Percentiles rank a stretch among this genome's conserved stretches.
Conservation (phyloP, 2,888 invertebrate species). For the Drosophila conformis region DNA sequence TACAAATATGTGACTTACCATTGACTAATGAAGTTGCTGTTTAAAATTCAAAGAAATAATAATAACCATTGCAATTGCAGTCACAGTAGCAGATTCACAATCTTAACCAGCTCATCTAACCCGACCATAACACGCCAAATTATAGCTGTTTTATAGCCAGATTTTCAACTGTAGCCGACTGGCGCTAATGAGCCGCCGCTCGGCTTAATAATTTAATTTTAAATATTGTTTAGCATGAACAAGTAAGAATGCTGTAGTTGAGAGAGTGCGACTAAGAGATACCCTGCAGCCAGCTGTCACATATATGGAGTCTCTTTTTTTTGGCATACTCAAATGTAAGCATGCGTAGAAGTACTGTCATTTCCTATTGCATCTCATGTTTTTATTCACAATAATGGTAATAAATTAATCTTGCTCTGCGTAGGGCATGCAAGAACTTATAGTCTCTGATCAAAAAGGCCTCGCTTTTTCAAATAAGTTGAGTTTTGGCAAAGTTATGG, state of each 20-base stretch:
- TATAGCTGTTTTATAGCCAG: constrained; percentile 18
- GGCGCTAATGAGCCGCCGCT: constrained; percentile 53
- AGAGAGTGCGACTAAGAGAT: background rate
- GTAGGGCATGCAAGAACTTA: too few species aligned
- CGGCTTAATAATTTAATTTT: constrained; percentile 57
- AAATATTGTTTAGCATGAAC: constrained; percentile 34
- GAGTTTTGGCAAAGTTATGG: too few species aligned
- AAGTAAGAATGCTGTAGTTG: background rate
- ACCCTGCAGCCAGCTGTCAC: background rate
- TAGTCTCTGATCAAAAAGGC: too few species aligned
- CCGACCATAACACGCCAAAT: background rate
- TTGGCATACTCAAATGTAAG: background rate
- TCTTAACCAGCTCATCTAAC: too few species aligned
- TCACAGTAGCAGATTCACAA: background rate
- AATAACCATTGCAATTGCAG: background rate
- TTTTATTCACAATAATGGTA: background rate
- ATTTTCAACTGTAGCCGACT: constrained; percentile 15
- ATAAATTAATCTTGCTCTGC: too few species aligned
- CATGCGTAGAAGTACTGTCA: background rate
- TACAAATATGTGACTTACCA: background rate
- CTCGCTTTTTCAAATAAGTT: too few species aligned
- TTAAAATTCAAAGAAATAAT: background rate
- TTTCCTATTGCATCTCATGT: background rate
- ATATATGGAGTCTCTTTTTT: too few species aligned
- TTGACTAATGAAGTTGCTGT: background rate